These are phyloP conservation scores for Sinosuthora webbiana DNA, from an alignment of 2,113 vertebrate genomes.

Conservation along the genomic window DNA sequence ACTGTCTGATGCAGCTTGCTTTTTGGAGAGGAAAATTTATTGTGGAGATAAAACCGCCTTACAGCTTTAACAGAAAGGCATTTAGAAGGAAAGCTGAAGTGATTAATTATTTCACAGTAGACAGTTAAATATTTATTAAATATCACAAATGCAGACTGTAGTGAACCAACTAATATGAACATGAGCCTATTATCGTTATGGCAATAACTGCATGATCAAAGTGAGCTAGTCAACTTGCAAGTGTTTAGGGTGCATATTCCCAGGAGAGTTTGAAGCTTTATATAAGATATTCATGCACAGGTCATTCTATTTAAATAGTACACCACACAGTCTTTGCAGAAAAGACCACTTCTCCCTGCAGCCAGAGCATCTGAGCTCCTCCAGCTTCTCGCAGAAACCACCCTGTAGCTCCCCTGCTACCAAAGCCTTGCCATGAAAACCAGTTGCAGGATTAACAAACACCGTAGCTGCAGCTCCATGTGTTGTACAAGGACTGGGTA, in stretches of 20 bases:
- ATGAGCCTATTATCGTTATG: neutral
- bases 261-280: neutral
- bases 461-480: neutral
- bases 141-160: neutral
- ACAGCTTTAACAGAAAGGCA: neutral
- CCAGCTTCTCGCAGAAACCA: neutral
- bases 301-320: neutral
- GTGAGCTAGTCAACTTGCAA: neutral
- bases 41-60: neutral
- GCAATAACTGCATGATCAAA: neutral
- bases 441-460: neutral
- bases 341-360: neutral
- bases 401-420: no score
- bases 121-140: slow-evolving; percentile 55
- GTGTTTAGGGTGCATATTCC: neutral
- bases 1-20: neutral
- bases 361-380: fast-evolving
- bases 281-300: neutral
- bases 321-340: neutral
- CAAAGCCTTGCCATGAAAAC: neutral
- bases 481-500: neutral
- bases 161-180: neutral
- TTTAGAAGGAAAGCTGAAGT: neutral
- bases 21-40: slow-evolving; percentile 7
- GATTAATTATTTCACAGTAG: slow-evolving; percentile 47